Evolutionary conservation across 2,888 invertebrate species (phyloP).

Genomic region (Conistra vaccinii): DNA sequence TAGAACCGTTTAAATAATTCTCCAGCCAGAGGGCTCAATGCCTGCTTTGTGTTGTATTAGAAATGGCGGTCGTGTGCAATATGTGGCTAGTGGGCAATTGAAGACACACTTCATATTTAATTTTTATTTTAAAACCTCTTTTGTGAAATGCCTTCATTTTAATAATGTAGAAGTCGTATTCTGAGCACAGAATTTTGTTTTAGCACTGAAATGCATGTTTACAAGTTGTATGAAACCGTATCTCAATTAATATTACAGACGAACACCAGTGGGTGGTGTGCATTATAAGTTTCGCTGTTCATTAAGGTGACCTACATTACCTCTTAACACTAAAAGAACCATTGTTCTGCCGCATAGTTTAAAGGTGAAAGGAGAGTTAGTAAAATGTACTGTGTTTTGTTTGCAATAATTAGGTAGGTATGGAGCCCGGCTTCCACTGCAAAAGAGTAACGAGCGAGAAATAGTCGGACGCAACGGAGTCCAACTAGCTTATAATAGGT

Average conservation of each 20-base stretch:
- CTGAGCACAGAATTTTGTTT: conserved; percentile 1
- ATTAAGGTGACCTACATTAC: conserved; percentile 29
- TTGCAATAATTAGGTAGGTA: not conserved
- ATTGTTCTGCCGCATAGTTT: conserved; percentile 18
- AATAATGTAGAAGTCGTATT: not conserved
- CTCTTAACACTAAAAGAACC: conserved; percentile 7
- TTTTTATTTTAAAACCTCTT: not conserved
- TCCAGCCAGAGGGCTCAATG: not conserved
- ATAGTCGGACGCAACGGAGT: not conserved
- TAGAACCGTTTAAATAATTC: conserved; percentile 8
- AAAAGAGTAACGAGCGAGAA: not conserved
- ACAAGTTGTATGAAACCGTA: conserved; percentile 5
- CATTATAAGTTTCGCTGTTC: conserved; percentile 27
- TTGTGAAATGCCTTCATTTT: not conserved
- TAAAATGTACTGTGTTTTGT: conserved; percentile 5
- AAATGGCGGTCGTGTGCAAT: not conserved
- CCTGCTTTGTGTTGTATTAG: not conserved
- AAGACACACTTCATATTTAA: not conserved
- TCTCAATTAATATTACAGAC: conserved; percentile 8
- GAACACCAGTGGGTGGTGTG: not conserved
- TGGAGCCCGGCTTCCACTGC: not conserved
- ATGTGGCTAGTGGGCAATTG: not conserved
- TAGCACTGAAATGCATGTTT: not conserved
- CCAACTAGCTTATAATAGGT: not conserved
- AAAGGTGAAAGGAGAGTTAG: conserved; percentile 18